A percentile compares a stretch with the other conserved stretches of the same genome.
Evolutionary conservation across 2,113 vertebrate species (phyloP).

Genomic region (Ramphastos sulfuratus): DNA sequence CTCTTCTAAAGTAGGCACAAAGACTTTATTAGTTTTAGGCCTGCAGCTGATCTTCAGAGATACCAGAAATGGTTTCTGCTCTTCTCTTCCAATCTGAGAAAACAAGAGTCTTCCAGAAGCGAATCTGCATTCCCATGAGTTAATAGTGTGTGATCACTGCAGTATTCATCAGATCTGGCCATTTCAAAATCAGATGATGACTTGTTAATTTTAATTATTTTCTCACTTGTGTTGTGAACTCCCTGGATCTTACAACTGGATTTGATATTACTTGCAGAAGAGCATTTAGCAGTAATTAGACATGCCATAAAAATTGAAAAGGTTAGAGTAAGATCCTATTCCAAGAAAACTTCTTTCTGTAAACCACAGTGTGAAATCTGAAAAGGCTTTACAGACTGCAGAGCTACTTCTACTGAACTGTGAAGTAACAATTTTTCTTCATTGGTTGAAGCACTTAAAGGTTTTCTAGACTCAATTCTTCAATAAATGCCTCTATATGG

Average conservation of each 20-base stretch:
- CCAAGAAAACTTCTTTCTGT: neutral
- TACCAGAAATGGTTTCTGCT: neutral
- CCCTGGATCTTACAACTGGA: neutral
- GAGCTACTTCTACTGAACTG: neutral
- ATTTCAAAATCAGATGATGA: conserved; percentile 13
- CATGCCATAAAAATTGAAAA: neutral
- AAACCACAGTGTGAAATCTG: neutral
- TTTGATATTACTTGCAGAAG: conserved; percentile 16
- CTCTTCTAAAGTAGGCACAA: neutral
- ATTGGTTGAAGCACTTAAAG: neutral
- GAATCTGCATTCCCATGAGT: neutral
- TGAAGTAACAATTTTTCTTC: neutral
- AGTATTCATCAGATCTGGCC: conserved; percentile 16
- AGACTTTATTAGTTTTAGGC: conserved; percentile 30
- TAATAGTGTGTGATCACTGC: neutral
- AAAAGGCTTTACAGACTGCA: neutral
- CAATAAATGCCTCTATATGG: neutral
- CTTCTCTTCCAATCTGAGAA: neutral
- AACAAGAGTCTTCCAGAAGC: neutral
- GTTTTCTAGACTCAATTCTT: neutral
- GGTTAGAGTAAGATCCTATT: neutral
- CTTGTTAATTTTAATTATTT: conserved; percentile 19
- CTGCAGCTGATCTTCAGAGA: conserved; percentile 13
- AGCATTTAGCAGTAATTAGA: conserved; percentile 1
- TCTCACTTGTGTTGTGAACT: conserved; percentile 4